Base-by-base conservation (phyloP, 2,797 vertebrate species). In the Labeo calbasu region DNA sequence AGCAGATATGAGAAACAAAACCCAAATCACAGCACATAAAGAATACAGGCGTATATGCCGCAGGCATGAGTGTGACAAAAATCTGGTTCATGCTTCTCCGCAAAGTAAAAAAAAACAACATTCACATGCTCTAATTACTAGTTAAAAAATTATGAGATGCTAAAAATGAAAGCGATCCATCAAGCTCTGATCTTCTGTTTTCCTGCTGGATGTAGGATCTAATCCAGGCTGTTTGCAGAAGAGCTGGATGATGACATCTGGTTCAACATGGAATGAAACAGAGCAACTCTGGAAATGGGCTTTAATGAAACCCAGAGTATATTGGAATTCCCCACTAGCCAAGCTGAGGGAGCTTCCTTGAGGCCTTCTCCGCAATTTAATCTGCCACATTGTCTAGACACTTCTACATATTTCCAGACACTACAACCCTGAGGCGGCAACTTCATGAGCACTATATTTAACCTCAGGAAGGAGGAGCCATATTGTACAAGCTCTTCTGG, bases 151-250 rank as follows among this genome's bases (percentile, higher is more conserved):
- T 12, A 78, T 63, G 46, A 50, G 68, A 79, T 40, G 57, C 28
- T 70, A 78, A 84, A 84, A 84, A 84, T 84, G 76, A 84, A 79
- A 84, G 76, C 17, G 66, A 84, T 84, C 83, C 76, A 84, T 84
- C 83, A 78, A 84, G 66, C 83, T 71, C 66, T 84, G 76, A 84
- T 84, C 82, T 84, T 84, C 65, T 84, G 82, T 77, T 83, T 69
- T 83, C 73, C 50, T 83, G 82, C 75, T 77, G 75, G 73, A 77
- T 84, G 75, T 69, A 84, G 76, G 65, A 77, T 77, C 83, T 72
- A 79, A 79, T 72, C 83, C 65, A 63, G 83, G 76, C 83, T 84
- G 83, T 84, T 84, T 84, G 83, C 85, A 46, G 21, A 73, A 14
- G 69, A 79, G 43, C 48, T 55, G 68, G 79, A 80, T 76, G 76